Percentiles rank a stretch among this genome's conserved stretches.
These are phyloP conservation scores for Catamblyrhynchus diadema DNA, from an alignment of 2,797 vertebrate species.

Conservation along the genomic window DNA sequence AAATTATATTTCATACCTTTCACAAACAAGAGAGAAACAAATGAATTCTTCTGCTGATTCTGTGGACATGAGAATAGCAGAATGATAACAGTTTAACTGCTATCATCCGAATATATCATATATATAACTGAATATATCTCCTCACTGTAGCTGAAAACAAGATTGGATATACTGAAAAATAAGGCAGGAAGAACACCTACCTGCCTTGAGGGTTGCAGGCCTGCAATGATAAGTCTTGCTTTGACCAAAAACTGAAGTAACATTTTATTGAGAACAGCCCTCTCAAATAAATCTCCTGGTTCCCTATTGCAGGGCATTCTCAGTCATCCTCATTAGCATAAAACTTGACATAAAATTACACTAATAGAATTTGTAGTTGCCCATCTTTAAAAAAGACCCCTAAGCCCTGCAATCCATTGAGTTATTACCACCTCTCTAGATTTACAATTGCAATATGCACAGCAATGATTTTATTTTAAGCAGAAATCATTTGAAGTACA, in stretches of 20 bases:
- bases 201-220: not conserved
- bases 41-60: not conserved
- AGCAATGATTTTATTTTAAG: not conserved
- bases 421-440: not conserved
- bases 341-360: not conserved
- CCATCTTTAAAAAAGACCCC: not conserved
- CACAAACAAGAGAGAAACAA: not conserved
- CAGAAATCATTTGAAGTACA: not conserved
- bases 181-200: not conserved
- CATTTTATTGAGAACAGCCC: not conserved
- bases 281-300: not conserved
- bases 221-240: not conserved
- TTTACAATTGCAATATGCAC: not conserved
- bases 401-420: not conserved
- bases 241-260: not conserved
- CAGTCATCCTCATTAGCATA: not conserved
- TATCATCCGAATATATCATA: not conserved
- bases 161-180: not conserved
- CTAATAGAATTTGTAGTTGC: not conserved
- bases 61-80: not conserved
- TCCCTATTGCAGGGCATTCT: not conserved
- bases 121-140: not conserved
- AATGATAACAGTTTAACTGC: not conserved
- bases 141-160: not conserved
- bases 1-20: not conserved